Evolutionary conservation across 1,140 invertebrate species (phyloP), one percentile per base, ranked within the genome.

Genomic region (Heliconius himera): DNA sequence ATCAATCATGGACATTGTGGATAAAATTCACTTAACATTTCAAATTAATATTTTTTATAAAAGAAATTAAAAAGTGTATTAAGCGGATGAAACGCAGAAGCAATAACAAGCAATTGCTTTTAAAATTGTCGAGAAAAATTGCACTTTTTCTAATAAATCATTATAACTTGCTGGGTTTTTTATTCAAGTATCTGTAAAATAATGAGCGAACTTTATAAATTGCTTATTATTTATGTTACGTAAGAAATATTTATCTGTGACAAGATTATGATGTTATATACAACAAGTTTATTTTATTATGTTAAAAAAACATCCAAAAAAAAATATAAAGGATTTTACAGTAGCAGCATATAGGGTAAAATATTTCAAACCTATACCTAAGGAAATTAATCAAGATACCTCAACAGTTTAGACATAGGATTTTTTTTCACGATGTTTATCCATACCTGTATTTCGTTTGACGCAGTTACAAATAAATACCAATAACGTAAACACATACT

Each of bases 71-170:
- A 26, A 60, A 60, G 8, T 60, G 9, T 60, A 60, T 29, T 66
- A 66, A 66, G 26, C 13, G 11, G 9, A 26, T 66, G 60, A 60
- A 60, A 29, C 26, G 11, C 60, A 66, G 60, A 66, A 66, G 22
- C 60, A 66, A 66, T 66, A 66, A 66, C 22, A 66, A 66, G 60
- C 60, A 66, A 66, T 66, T 66, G 60, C 60, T 66, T 66, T 66
- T 29, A 66, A 60, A 60, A 29, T 66, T 66, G 26, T 66, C 22
- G 5, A 66, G 60, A 66, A 66, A 66, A 26, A 66, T 66, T 66
- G 54, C 54, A 16, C 60, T 66, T 66, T 29, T 66, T 66, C 60
- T 66, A 26, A 66, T 66, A 66, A 66, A 66, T 66, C 22, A 9
- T 66, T 26, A 66, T 66, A 66, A 29, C 60, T 66, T 26, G 26